phyloP scores from a whole-genome alignment of 2,797 vertebrate genomes.

The Cyprinodon diabolis region DNA sequence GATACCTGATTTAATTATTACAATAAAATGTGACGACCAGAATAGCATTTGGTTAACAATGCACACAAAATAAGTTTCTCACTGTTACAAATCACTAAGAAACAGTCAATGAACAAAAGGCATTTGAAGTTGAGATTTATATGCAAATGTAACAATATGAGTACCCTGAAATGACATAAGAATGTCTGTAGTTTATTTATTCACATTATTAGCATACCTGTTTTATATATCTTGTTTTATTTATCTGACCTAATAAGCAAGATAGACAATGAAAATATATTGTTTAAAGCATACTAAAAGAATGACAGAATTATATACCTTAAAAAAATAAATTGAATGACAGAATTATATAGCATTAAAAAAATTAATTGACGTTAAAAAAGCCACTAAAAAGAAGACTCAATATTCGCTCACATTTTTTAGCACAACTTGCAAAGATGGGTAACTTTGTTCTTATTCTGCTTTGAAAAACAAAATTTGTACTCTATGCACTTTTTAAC shows the following conservation, averaged over 20 bases:
- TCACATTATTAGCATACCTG: neutral
- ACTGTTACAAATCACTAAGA: neutral
- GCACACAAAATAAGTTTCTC: neutral
- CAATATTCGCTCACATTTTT: neutral
- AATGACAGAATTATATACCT: neutral
- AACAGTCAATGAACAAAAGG: no score
- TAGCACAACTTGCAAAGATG: neutral
- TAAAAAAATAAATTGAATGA: neutral
- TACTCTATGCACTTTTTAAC: neutral
- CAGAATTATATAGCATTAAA: no score
- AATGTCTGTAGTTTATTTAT: neutral
- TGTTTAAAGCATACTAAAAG: neutral
- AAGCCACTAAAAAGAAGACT: neutral
- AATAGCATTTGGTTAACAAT: neutral
- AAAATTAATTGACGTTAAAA: neutral
- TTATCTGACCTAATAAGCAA: neutral
- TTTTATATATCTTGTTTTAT: neutral
- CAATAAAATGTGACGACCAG: neutral
- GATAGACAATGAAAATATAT: neutral
- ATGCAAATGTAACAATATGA: neutral
- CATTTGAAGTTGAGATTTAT: neutral
- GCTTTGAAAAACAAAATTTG: neutral
- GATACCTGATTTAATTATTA: no score
- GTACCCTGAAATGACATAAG: neutral
- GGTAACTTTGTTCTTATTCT: neutral